A percentile compares a stretch with the other conserved stretches of the same genome.
These are phyloP conservation scores for Calidris pygmaea DNA, from an alignment of 2,113 vertebrate genomes.

Conservation along the genomic window DNA sequence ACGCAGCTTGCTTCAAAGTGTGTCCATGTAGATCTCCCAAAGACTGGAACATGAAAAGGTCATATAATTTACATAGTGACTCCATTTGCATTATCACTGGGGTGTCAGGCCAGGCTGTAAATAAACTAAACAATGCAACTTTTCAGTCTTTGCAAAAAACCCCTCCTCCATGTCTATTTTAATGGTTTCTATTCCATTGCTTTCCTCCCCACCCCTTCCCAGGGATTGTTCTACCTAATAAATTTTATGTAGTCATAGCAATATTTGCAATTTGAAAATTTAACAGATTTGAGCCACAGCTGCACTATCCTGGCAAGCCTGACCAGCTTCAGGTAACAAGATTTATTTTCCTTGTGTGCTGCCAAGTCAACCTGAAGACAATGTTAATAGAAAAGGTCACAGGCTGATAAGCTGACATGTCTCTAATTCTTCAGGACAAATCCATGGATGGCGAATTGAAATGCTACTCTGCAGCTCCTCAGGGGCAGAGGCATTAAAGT, in stretches of 20 bases:
- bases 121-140: not conserved
- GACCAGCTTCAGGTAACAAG: conserved; percentile 40
- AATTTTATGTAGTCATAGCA: conserved; percentile 24
- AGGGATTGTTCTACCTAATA: conserved; percentile 42
- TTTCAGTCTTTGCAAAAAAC: not conserved
- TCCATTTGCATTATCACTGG: not conserved
- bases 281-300: conserved; percentile 36
- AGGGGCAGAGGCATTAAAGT: conserved; percentile 68
- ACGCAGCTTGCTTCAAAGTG: not conserved
- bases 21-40: not conserved
- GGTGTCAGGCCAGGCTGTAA: not conserved
- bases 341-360: conserved; percentile 68
- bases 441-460: conserved; percentile 17
- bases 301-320: not conserved
- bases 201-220: not conserved
- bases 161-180: not conserved
- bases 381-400: conserved; percentile 78
- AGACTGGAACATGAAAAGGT: not conserved
- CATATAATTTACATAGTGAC: not conserved
- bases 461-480: conserved; percentile 63
- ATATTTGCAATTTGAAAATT: conserved; percentile 49
- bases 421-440: conserved; percentile 66
- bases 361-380: conserved; percentile 69
- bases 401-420: conserved; percentile 65
- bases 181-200: not conserved